phyloP scores from a whole-genome alignment of 1,140 invertebrate species.

The Venturia canescens region DNA sequence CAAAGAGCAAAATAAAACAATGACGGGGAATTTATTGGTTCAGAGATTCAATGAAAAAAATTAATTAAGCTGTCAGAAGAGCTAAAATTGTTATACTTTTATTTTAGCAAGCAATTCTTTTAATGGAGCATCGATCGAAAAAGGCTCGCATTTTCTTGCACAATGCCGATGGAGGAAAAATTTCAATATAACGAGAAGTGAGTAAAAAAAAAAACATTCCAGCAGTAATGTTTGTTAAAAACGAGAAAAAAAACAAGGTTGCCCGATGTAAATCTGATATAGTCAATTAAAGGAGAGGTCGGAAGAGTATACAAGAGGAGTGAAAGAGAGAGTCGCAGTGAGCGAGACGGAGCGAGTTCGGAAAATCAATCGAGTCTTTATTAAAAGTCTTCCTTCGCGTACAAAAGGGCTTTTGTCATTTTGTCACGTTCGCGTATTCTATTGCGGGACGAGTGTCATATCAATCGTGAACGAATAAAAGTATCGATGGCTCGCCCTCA shows the following conservation, averaged over 20 bases:
- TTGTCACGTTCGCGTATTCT: conserved; percentile 6
- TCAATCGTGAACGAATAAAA: neutral
- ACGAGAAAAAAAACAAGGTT: neutral
- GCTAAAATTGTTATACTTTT: too few species aligned
- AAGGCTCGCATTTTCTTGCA: too few species aligned
- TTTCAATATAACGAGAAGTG: too few species aligned
- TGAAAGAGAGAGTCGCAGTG: neutral
- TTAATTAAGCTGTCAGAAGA: too few species aligned
- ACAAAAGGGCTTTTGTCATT: conserved; percentile 21
- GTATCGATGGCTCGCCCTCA: neutral
- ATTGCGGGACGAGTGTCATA: conserved; percentile 10
- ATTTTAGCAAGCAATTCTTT: too few species aligned
- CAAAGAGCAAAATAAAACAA: too few species aligned
- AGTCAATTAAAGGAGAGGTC: neutral
- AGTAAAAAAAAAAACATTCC: too few species aligned
- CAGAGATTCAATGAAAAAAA: too few species aligned
- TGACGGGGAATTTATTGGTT: too few species aligned
- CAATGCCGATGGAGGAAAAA: too few species aligned
- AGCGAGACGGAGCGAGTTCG: neutral
- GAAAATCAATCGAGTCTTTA: conserved; percentile 11
- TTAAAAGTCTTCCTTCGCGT: neutral
- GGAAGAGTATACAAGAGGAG: neutral
- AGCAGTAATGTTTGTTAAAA: too few species aligned
- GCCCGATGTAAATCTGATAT: conserved; percentile 9
- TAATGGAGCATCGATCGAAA: too few species aligned